These are phyloP conservation scores for Coelopa frigida DNA, from an alignment of 1,140 invertebrate genomes.

Conservation along the genomic window DNA sequence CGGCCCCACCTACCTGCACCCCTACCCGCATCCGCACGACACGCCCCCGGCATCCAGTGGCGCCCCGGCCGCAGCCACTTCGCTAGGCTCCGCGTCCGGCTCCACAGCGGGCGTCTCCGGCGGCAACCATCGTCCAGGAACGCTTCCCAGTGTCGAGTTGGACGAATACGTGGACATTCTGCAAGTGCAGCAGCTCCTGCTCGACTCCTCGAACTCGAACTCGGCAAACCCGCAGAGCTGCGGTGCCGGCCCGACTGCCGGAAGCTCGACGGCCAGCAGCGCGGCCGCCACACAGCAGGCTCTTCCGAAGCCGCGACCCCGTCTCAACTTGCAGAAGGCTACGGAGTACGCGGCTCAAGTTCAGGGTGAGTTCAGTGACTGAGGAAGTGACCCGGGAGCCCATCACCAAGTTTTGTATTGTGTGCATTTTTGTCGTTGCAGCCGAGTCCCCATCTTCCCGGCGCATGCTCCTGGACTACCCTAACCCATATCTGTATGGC, in stretches of 20 bases:
- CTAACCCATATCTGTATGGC: constrained; percentile 46
- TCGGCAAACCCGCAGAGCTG: constrained; percentile 11
- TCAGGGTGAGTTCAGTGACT: constrained; percentile 24
- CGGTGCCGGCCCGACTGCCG: constrained; percentile 9
- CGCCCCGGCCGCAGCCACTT: background rate
- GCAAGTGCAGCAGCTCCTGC: constrained; percentile 49
- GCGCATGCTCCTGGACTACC: constrained; percentile 42
- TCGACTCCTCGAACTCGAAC: constrained; percentile 42
- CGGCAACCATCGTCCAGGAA: constrained; percentile 2
- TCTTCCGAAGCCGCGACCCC: constrained; percentile 34
- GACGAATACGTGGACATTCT: constrained; percentile 52
- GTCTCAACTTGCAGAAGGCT: constrained; percentile 40
- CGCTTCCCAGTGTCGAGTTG: constrained; percentile 2
- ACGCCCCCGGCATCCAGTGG: background rate
- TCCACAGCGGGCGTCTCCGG: background rate
- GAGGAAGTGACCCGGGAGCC: no score
- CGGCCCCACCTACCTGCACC: constrained; percentile 14
- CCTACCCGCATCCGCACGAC: constrained; percentile 5
- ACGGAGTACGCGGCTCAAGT: constrained; percentile 42
- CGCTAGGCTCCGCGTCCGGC: constrained; percentile 5
- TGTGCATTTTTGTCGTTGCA: constrained; percentile 17
- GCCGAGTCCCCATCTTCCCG: constrained; percentile 36
- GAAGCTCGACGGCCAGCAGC: constrained; percentile 9
- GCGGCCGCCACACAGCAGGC: constrained; percentile 5
- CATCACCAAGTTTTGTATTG: no score